Conservation (phyloP, 2,888 invertebrate genomes). For the Shargacucullia verbasci region DNA sequence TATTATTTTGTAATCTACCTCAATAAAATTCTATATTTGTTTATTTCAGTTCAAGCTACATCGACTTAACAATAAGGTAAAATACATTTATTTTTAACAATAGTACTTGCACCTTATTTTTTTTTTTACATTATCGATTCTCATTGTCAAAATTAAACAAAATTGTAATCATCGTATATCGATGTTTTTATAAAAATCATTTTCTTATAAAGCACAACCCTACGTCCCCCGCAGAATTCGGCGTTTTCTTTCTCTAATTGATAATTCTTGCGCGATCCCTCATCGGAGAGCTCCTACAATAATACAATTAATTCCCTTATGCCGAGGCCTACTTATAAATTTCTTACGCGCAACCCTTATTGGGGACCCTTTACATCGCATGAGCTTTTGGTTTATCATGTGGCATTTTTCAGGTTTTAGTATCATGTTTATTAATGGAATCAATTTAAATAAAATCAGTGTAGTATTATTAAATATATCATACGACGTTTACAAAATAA, state of each 20-base stretch:
- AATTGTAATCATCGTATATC: no score
- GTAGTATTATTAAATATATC: no score
- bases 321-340: constrained; percentile 81
- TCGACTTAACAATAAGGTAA: no score
- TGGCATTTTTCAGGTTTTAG: not conserved
- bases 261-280: constrained; percentile 87
- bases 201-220: constrained; percentile 46
- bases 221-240: constrained; percentile 52
- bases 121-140: no score
- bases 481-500: no score
- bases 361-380: constrained; percentile 63
- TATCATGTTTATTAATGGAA: no score
- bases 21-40: no score
- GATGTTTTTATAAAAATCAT: constrained; percentile 2
- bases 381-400: constrained; percentile 3
- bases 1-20: no score
- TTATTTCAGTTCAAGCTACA: no score
- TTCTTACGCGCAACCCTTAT: constrained; percentile 75
- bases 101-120: no score
- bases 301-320: constrained; percentile 89
- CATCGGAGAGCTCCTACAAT: constrained; percentile 78
- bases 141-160: no score
- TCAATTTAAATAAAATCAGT: not conserved
- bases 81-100: no score
- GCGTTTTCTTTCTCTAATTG: constrained; percentile 86